Conservation (phyloP, 92 coral and sea anemone genomes). For the Porites evermanni region DNA sequence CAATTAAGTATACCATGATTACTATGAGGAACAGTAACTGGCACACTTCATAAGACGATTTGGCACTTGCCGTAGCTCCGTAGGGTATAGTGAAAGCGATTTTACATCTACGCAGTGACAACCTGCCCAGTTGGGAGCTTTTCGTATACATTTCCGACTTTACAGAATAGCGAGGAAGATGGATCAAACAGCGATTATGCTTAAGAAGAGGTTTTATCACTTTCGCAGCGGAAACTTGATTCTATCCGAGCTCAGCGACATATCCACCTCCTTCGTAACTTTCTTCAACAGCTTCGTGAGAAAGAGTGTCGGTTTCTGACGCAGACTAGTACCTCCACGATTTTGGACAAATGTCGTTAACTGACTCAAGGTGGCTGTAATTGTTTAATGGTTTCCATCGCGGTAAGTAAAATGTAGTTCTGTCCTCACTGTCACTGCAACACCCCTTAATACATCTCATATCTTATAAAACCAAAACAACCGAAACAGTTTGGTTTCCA, state of each 20-base stretch:
- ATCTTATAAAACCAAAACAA: too few species aligned
- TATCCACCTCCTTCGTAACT: slow-evolving; percentile 77
- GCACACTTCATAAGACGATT: slow-evolving; percentile 72
- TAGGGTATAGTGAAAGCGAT: slow-evolving; percentile 44
- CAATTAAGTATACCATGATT: slow-evolving; percentile 62
- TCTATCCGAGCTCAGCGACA: slow-evolving; percentile 84
- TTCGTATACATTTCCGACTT: slow-evolving; percentile 67
- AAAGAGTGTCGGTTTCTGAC: slow-evolving; percentile 37
- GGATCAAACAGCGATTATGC: slow-evolving; percentile 72
- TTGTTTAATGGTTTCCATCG: slow-evolving; percentile 73
- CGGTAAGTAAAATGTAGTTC: slow-evolving; percentile 55
- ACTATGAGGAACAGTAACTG: slow-evolving; percentile 70
- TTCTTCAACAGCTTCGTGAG: slow-evolving; percentile 35
- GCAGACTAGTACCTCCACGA: slow-evolving; percentile 78
- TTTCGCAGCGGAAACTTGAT: slow-evolving; percentile 56
- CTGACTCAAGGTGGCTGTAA: slow-evolving; percentile 27
- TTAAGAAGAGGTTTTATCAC: slow-evolving; percentile 46
- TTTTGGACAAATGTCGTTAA: slow-evolving; percentile 63
- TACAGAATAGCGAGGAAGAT: slow-evolving; percentile 69
- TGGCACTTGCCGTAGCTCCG: slow-evolving; percentile 33
- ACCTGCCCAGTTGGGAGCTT: slow-evolving; percentile 60
- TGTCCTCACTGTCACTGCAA: slow-evolving; percentile 55
- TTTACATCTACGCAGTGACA: neutral
- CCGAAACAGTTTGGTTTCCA: too few species aligned
- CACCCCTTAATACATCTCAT: slow-evolving; percentile 30